Conservation (phyloP, 2,888 invertebrate genomes). For the Plebejus argus region DNA sequence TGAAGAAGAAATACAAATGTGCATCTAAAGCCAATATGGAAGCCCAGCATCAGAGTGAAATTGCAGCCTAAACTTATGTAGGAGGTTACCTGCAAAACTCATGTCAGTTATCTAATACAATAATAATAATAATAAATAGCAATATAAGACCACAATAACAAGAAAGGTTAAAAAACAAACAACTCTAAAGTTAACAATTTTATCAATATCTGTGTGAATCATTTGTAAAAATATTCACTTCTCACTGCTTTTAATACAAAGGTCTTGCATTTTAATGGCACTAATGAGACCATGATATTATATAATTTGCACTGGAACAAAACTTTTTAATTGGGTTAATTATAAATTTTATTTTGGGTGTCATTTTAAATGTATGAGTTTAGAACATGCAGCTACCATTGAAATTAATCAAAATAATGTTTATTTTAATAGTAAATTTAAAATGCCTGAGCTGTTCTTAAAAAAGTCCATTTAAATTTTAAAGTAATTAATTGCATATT, state of each 20-base stretch:
- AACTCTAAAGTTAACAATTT: not conserved
- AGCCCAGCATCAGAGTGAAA: constrained; percentile 51
- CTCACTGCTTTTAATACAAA: not conserved
- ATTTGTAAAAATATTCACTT: not conserved
- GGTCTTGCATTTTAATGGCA: not conserved
- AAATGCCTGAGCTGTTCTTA: not conserved
- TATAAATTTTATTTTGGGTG: no score
- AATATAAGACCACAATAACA: not conserved
- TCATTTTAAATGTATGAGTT: no score
- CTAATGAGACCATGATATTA: not conserved
- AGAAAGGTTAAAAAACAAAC: not conserved
- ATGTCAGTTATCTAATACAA: not conserved
- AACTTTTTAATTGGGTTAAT: no score
- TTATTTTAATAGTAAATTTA: no score
- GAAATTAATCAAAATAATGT: no score
- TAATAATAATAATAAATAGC: not conserved
- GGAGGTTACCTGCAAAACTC: not conserved
- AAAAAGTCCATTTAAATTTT: not conserved
- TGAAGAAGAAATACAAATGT: constrained; percentile 80
- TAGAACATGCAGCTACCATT: no score
- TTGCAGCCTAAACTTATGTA: constrained; percentile 45
- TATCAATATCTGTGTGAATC: not conserved
- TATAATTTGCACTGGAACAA: not conserved
- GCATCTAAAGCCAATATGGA: constrained; percentile 59
- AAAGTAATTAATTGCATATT: not conserved